Conservation (phyloP, 2,888 invertebrate genomes). For the Drosophila anomelani region DNA sequence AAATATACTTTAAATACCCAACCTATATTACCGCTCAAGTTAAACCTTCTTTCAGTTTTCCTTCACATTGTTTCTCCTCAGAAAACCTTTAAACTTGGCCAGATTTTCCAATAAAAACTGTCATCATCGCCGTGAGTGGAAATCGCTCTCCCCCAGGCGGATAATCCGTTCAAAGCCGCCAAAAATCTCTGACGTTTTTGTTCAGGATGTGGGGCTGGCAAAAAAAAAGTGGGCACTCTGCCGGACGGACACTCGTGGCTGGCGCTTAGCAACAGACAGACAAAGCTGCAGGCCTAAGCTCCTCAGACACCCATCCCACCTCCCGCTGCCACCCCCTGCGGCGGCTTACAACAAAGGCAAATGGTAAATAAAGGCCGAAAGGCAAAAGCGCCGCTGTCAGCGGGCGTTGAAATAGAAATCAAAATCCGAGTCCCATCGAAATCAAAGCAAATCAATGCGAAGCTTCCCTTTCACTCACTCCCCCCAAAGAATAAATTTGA, state of each 20-base stretch:
- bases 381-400: constrained; percentile 52
- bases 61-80: neutral
- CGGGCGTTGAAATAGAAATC: constrained; percentile 58
- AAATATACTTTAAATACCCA: neutral
- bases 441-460: constrained; percentile 77
- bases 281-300: constrained; percentile 64
- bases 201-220: constrained; percentile 22
- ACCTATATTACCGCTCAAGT: no score
- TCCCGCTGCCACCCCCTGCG: constrained; percentile 35
- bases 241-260: constrained; percentile 48
- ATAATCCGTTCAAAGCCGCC: constrained; percentile 81
- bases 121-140: constrained; percentile 24
- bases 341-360: constrained; percentile 64
- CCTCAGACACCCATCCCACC: constrained; percentile 3
- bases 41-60: neutral
- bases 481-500: constrained; percentile 43
- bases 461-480: constrained; percentile 4
- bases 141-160: constrained; percentile 57
- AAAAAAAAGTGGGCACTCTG: constrained; percentile 14
- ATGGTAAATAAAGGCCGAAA: constrained; percentile 69
- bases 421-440: constrained; percentile 38
- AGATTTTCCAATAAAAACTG: constrained; percentile 1
- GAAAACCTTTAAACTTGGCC: constrained; percentile 24
- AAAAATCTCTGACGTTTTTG: constrained; percentile 69
- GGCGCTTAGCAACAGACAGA: constrained; percentile 52